Percentiles rank a stretch among this genome's conserved stretches.
These are phyloP conservation scores for Channallabes apus DNA, from an alignment of 2,797 vertebrate species.

Conservation along the genomic window DNA sequence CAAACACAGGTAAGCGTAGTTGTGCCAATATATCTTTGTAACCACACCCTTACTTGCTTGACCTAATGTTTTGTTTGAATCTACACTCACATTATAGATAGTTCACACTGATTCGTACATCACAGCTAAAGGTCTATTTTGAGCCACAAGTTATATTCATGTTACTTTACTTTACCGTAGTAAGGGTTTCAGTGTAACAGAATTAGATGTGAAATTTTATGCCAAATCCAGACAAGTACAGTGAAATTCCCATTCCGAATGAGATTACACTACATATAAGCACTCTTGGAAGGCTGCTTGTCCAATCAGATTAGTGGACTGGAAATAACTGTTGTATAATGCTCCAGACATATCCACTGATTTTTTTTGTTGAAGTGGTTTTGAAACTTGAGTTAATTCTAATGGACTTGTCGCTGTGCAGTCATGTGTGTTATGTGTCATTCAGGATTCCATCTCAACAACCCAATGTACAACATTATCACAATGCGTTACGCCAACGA, in stretches of 20 bases:
- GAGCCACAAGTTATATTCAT: neutral
- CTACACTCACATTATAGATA: neutral
- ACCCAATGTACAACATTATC: constrained; percentile 96
- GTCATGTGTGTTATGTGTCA: constrained; percentile 75
- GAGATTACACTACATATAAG: too few species aligned
- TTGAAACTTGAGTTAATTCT: constrained; percentile 52
- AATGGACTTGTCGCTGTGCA: constrained; percentile 74
- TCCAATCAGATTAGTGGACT: neutral
- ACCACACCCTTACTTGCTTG: neutral
- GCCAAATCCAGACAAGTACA: neutral
- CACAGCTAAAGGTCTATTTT: neutral
- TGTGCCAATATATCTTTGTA: neutral
- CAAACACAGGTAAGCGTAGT: neutral
- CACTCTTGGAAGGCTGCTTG: neutral
- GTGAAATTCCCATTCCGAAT: too few species aligned
- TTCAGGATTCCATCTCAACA: constrained; percentile 94
- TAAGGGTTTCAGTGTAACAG: neutral
- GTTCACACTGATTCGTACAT: neutral
- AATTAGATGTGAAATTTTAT: neutral
- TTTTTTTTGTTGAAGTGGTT: constrained; percentile 10
- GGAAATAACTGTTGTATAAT: neutral
- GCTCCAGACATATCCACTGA: neutral
- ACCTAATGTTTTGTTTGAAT: neutral
- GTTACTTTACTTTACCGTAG: neutral
- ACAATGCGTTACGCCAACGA: constrained; percentile 94